Evolutionary conservation across 2,888 invertebrate genomes (phyloP).

Genomic region (Lepeophtheirus nordmannii): DNA sequence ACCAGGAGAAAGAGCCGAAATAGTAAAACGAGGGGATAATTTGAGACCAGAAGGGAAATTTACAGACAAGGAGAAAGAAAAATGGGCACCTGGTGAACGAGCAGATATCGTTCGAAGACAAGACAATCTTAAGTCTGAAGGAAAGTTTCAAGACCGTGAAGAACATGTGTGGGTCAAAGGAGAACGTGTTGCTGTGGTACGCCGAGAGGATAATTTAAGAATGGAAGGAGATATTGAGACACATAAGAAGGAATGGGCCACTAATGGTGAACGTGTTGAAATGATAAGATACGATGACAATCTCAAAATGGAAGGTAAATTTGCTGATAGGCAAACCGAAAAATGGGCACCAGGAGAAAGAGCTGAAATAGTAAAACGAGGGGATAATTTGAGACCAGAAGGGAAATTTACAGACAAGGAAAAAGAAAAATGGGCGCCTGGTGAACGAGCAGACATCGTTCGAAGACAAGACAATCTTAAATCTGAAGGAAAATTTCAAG

Average conservation of each 20-base stretch:
- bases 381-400: constrained; percentile 48
- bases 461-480: constrained; percentile 24
- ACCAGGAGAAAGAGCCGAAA: constrained; percentile 27
- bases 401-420: constrained; percentile 38
- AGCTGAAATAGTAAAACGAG: constrained; percentile 40
- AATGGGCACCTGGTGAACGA: constrained; percentile 13
- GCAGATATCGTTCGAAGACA: background rate
- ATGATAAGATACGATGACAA: constrained; percentile 41
- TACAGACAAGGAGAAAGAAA: constrained; percentile 23
- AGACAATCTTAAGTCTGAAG: constrained; percentile 8
- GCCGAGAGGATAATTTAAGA: constrained; percentile 27
- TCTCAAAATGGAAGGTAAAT: constrained; percentile 43
- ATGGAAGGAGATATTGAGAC: constrained; percentile 27
- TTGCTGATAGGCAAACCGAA: constrained; percentile 32
- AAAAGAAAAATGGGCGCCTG: constrained; percentile 25
- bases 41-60: constrained; percentile 24
- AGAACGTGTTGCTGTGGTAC: constrained; percentile 26
- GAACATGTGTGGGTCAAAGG: constrained; percentile 26
- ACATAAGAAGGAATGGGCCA: constrained; percentile 26
- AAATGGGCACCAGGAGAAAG: constrained; percentile 32
- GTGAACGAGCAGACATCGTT: background rate
- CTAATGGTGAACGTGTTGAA: constrained; percentile 39
- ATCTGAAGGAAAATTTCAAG: constrained; percentile 38
- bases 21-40: constrained; percentile 12
- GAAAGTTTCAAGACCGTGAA: constrained; percentile 24